Evolutionary conservation across 2,797 vertebrate species (phyloP), one percentile per base, ranked within the genome.

Genomic region (Microctenopoma stevenorrisi): DNA sequence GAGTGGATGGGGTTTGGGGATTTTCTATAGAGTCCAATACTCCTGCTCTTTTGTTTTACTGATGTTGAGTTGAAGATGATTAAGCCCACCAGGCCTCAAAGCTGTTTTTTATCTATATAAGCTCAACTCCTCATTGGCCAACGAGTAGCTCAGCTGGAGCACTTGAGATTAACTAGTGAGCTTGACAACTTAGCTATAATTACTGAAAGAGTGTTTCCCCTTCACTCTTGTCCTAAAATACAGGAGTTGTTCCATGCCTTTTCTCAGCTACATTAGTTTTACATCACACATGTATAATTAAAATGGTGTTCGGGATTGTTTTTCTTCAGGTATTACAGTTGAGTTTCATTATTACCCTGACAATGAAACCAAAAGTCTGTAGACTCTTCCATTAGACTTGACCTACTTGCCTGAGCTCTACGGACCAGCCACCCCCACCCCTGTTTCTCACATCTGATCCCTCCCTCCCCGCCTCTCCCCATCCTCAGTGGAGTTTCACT

Each of bases 401-500:
- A 63, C 79, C 77, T 82, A 74, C 77, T 88, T 86, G 71, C 49
- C 57, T 51, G 43, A 79, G 59, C 66, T 72, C 56, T 54, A 16
- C 62, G n/a, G 9, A 68, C 57, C 22, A 22, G 22, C 22, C 22
- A 22, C 10, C 60, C 8, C 38, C 40, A 26, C 54, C 26, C 54
- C n/a, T 26, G 26, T 42, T 58, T 43, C 68, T 69, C 64, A 56
- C 76, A 52, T 73, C 71, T 64, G 28, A 77, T 60, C 67, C 68
- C 63, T 66, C 63, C 33, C 64, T 61, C 68, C 43, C 50, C 47
- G 48, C 69, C 69, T 79, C 78, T 56, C 28, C 59, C 68, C 38
- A 53, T 88, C 73, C 71, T 84, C 78, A 79, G 46, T 64, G 25
- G 71, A 88, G 86, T 80, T 87, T 84, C 69, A 64, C 85, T 91